phyloP scores from a whole-genome alignment of 2,113 vertebrate genomes.

The Leptobrachium leishanense region DNA sequence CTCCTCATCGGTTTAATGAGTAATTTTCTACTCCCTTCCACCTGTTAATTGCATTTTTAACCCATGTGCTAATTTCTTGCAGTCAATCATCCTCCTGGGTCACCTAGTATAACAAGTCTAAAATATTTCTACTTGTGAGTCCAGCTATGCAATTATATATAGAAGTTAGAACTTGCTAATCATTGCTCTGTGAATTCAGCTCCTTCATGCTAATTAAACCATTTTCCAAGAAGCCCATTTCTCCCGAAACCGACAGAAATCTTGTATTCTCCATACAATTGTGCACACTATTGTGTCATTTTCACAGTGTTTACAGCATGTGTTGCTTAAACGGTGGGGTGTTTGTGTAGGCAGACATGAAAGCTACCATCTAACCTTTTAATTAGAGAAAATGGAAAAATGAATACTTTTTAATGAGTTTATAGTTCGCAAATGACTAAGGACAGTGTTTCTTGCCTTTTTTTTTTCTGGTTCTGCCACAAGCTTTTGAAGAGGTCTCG shows the following conservation, averaged over 20 bases:
- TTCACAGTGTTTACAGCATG: conserved; percentile 2
- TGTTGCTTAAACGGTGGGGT: background rate
- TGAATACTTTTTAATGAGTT: conserved; percentile 32
- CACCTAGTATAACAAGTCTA: conserved; percentile 5
- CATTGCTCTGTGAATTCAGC: conserved; percentile 40
- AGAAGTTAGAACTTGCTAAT: conserved; percentile 22
- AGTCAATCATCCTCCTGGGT: conserved; percentile 11
- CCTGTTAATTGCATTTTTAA: background rate
- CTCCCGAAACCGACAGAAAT: background rate
- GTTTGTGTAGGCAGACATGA: conserved; percentile 37
- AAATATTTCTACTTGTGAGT: conserved; percentile 28
- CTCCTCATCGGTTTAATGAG: background rate
- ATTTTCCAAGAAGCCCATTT: conserved; percentile 22
- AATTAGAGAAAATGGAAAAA: conserved; percentile 36
- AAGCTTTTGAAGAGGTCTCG: background rate
- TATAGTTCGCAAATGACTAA: background rate
- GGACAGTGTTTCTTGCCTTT: background rate
- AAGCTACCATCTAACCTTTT: conserved; percentile 18
- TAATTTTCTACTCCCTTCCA: conserved; percentile 1
- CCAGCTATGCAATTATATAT: conserved; percentile 17
- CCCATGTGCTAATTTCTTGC: conserved; percentile 8
- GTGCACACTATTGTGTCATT: background rate
- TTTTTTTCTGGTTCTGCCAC: background rate
- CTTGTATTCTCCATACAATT: background rate
- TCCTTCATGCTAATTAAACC: conserved; percentile 34